Percentiles rank a stretch among this genome's conserved stretches.
Evolutionary conservation across 1,140 invertebrate species (phyloP).

Genomic region (Aplysia californica): DNA sequence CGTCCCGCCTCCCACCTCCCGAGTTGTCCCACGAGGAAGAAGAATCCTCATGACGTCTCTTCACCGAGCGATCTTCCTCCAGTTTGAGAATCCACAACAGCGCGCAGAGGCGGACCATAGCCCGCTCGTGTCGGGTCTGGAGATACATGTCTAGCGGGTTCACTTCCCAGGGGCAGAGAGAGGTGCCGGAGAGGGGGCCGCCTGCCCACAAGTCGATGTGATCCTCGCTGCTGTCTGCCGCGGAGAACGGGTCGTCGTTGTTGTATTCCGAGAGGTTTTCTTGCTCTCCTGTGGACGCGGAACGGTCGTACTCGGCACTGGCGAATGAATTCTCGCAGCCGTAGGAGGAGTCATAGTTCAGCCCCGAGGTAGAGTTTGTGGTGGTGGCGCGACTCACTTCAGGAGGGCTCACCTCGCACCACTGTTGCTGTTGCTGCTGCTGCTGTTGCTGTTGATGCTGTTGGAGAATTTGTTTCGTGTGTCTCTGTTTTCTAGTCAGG

Average conservation of each 20-base stretch:
- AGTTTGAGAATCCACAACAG: slow-evolving; percentile 62
- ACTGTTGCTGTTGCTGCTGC: background rate
- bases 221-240: background rate
- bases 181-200: slow-evolving; percentile 30
- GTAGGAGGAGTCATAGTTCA: background rate
- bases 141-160: slow-evolving; percentile 46
- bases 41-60: no score
- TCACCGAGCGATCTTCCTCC: slow-evolving; percentile 44
- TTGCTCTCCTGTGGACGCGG: no score
- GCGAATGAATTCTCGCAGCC: background rate
- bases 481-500: no score
- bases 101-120: slow-evolving; percentile 59
- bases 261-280: background rate
- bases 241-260: background rate
- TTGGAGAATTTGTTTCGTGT: no score
- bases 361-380: slow-evolving; percentile 4
- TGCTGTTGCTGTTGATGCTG: no score
- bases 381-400: background rate
- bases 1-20: slow-evolving; percentile 17
- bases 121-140: slow-evolving; percentile 50
- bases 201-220: background rate
- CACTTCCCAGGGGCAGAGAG: slow-evolving; percentile 6
- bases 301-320: slow-evolving; percentile 1
- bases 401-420: background rate
- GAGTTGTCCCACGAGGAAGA: no score